phyloP scores from a whole-genome alignment of 1,140 invertebrate species.

The Lycorma delicatula region DNA sequence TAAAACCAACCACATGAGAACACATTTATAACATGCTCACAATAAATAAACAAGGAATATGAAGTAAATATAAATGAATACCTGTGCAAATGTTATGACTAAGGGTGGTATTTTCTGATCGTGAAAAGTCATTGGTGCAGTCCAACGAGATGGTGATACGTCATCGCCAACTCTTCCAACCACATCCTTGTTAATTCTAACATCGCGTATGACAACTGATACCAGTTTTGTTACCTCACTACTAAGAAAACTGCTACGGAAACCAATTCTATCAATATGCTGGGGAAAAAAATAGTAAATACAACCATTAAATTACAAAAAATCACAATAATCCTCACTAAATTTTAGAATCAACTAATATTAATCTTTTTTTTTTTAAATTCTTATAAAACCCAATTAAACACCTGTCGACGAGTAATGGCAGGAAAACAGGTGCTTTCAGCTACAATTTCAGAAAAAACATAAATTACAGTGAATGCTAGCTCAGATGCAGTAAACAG shows the following conservation, averaged over 20 bases:
- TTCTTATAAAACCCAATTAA: too few relatives aligned
- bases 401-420: too few relatives aligned
- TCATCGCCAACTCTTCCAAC: slow-evolving; percentile 23
- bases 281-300: slow-evolving; percentile 39
- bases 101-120: slow-evolving; percentile 59
- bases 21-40: background rate
- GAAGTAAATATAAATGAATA: slow-evolving; percentile 32
- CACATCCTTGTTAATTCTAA: slow-evolving; percentile 75
- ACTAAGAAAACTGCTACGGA: slow-evolving; percentile 83
- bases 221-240: slow-evolving; percentile 81
- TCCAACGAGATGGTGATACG: slow-evolving; percentile 23
- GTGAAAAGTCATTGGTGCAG: slow-evolving; percentile 26
- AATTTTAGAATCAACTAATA: background rate
- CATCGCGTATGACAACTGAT: slow-evolving; percentile 71
- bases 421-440: too few relatives aligned
- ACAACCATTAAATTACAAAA: too few relatives aligned
- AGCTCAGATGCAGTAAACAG: too few relatives aligned
- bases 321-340: background rate
- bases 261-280: slow-evolving; percentile 78
- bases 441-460: too few relatives aligned
- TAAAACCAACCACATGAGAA: background rate
- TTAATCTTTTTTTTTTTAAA: slow-evolving; percentile 12
- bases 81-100: slow-evolving; percentile 73
- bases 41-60: background rate
- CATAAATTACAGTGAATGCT: too few relatives aligned